Percentiles rank a stretch among this genome's conserved stretches.
These are phyloP conservation scores for Monoplex corrugatus DNA, from an alignment of 2,888 invertebrate species.

Conservation along the genomic window DNA sequence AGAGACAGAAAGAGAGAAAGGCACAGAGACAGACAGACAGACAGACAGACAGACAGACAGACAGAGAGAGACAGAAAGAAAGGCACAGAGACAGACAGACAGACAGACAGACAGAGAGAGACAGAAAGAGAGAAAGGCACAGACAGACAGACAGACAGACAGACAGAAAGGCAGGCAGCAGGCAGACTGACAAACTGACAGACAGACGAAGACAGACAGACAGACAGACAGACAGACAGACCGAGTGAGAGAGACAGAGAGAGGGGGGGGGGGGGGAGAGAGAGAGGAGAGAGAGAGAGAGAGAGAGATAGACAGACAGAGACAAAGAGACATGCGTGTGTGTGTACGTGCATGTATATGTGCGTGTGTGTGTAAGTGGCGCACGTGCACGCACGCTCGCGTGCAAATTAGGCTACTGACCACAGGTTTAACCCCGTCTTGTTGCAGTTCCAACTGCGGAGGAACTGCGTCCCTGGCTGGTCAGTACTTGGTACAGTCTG, in stretches of 20 bases:
- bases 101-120: not conserved
- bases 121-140: not conserved
- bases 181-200: not conserved
- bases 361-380: too few species aligned
- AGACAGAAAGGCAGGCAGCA: not conserved
- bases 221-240: not conserved
- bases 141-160: not conserved
- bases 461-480: too few species aligned
- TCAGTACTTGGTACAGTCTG: too few species aligned
- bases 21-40: not conserved
- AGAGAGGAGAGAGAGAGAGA: not conserved
- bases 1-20: conserved; percentile 32
- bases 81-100: not conserved
- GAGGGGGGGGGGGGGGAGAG: not conserved
- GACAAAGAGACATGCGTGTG: too few species aligned
- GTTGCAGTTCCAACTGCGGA: too few species aligned
- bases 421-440: too few species aligned
- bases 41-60: not conserved
- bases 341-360: too few species aligned
- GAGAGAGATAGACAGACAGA: too few species aligned
- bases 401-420: too few species aligned
- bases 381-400: too few species aligned
- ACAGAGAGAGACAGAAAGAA: not conserved
- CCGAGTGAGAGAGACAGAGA: not conserved
- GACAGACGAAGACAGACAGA: too few species aligned